Evolutionary conservation across 2,888 invertebrate species (phyloP).

Genomic region (Rotaria macrura): DNA sequence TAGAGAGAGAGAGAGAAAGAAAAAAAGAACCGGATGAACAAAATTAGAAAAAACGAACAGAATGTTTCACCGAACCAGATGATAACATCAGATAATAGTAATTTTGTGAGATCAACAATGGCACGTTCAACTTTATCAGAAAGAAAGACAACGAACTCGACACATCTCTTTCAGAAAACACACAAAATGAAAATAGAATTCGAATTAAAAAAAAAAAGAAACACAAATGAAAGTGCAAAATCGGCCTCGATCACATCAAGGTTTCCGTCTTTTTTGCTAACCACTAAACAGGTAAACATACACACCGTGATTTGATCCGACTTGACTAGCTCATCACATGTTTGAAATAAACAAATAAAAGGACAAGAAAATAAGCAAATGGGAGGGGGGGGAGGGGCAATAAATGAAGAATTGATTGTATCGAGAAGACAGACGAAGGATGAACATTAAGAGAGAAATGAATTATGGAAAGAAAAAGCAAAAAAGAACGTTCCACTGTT

Average conservation of each 20-base stretch:
- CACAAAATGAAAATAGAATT: background rate
- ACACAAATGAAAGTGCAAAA: background rate
- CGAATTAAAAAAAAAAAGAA: background rate
- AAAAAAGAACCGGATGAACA: background rate
- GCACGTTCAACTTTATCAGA: background rate
- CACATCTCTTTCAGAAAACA: background rate
- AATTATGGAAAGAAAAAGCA: background rate
- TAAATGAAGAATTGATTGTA: background rate
- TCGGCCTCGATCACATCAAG: background rate
- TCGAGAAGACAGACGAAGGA: background rate
- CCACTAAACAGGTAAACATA: background rate
- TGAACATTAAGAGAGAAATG: background rate
- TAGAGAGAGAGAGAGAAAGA: background rate
- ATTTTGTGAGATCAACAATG: background rate
- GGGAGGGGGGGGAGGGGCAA: too few relatives aligned
- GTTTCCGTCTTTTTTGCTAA: background rate
- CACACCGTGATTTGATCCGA: conserved; percentile 2
- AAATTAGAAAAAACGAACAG: background rate
- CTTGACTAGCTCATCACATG: conserved; percentile 1
- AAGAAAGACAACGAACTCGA: background rate
- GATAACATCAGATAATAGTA: background rate
- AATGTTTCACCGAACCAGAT: background rate
- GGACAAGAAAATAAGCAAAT: background rate
- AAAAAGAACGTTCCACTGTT: background rate
- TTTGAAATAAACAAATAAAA: background rate